A percentile compares a stretch with the other conserved stretches of the same genome.
Conservation (phyloP, 1,140 invertebrate genomes). For the Dendroctonus valens region DNA sequence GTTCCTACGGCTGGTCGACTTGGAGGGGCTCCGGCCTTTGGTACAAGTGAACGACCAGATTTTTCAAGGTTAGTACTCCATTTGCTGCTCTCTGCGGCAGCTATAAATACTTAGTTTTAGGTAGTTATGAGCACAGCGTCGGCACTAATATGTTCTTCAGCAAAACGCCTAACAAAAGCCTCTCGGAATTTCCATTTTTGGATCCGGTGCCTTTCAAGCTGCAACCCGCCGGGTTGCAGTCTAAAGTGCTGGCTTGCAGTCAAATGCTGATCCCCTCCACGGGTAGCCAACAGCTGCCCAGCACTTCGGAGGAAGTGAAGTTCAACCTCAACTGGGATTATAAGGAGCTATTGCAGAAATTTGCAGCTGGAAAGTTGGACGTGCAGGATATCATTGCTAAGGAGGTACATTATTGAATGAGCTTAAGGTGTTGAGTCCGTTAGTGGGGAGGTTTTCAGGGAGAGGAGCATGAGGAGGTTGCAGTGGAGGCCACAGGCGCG, state of each 20-base stretch:
- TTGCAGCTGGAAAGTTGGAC: constrained; percentile 35
- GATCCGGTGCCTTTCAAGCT: constrained; percentile 28
- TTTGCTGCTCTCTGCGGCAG: background rate
- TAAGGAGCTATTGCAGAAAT: constrained; percentile 36
- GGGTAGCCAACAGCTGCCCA: constrained; percentile 12
- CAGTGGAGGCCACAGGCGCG: background rate
- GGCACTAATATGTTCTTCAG: constrained; percentile 43
- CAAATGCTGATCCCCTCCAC: constrained; percentile 33
- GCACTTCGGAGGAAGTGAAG: constrained; percentile 24
- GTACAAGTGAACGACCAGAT: constrained; percentile 39
- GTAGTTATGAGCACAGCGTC: constrained; percentile 34
- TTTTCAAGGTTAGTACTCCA: constrained; percentile 32
- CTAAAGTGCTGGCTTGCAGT: constrained; percentile 36
- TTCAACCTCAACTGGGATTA: constrained; percentile 40
- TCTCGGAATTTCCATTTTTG: constrained; percentile 26
- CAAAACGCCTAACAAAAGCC: constrained; percentile 9
- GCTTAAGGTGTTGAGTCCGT: background rate
- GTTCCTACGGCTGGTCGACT: constrained; percentile 33
- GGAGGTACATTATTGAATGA: background rate
- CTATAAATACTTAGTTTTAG: constrained; percentile 22
- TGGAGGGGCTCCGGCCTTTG: constrained; percentile 31
- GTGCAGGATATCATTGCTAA: constrained; percentile 27
- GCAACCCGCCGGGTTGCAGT: constrained; percentile 19
- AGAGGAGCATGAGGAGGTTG: background rate
- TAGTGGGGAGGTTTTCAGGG: background rate